Evolutionary conservation across 2,113 vertebrate species (phyloP).

Genomic region (Donacobius atricapilla): DNA sequence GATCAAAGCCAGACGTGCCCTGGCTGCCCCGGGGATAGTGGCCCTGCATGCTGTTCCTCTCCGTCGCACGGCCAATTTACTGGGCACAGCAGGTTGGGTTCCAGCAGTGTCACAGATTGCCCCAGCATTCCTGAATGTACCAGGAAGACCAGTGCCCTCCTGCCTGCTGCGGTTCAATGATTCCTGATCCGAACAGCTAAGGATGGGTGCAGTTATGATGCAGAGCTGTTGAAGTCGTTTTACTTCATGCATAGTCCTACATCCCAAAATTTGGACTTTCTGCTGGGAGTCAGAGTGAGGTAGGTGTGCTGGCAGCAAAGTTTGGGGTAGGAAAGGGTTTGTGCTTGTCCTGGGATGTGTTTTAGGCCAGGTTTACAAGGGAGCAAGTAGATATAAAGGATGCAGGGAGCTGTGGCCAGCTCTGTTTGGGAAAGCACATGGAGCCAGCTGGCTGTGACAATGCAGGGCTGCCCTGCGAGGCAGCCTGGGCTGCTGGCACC

Average conservation of each 20-base stretch:
- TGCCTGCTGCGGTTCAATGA: fast-evolving
- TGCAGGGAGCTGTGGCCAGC: not conserved
- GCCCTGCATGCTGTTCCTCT: not conserved
- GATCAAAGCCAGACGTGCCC: conserved; percentile 7
- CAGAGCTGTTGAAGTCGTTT: fast-evolving
- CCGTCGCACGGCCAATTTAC: not conserved
- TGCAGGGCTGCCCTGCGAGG: fast-evolving
- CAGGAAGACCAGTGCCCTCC: not conserved
- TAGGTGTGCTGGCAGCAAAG: not conserved
- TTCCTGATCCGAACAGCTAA: fast-evolving
- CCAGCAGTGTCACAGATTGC: not conserved
- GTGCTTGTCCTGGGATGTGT: not conserved
- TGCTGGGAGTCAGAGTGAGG: not conserved
- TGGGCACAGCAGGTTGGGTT: not conserved
- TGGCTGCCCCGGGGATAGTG: not conserved
- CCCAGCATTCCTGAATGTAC: not conserved
- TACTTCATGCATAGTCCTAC: not conserved
- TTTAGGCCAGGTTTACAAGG: not conserved
- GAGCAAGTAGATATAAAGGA: not conserved
- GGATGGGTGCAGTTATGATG: not conserved
- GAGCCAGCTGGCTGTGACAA: not conserved
- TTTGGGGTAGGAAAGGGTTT: not conserved
- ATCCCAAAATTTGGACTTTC: not conserved
- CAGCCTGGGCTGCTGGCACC: not conserved
- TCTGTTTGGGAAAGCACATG: not conserved